Evolutionary conservation across 2,888 invertebrate species (phyloP).

Genomic region (Dasysyrphus tricinctus): DNA sequence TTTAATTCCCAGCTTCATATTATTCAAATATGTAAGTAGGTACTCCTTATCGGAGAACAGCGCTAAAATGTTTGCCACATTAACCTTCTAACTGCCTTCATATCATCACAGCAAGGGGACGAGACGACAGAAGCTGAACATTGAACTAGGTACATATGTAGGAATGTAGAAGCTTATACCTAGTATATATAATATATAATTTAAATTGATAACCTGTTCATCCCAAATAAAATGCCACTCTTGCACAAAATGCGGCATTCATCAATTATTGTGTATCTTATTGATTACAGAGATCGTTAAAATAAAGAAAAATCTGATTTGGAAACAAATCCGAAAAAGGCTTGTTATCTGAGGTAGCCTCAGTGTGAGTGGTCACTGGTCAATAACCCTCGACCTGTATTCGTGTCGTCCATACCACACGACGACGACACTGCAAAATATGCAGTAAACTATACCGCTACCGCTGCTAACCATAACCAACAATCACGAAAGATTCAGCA

Average conservation of each 20-base stretch:
- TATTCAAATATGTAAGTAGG: too few relatives aligned
- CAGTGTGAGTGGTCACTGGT: neutral
- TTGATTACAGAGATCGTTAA: constrained; percentile 22
- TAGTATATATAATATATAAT: neutral
- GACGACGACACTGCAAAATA: neutral
- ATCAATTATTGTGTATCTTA: constrained; percentile 10
- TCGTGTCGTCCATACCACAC: neutral
- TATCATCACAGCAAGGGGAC: constrained; percentile 9
- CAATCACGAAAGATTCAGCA: neutral
- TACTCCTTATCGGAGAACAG: constrained; percentile 42
- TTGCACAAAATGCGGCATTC: constrained; percentile 33
- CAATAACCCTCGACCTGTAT: constrained; percentile 41
- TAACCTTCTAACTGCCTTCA: constrained; percentile 32
- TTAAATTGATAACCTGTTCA: constrained; percentile 70
- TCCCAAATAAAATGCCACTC: constrained; percentile 50
- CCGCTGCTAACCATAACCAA: neutral
- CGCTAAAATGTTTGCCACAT: neutral
- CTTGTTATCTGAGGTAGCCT: neutral
- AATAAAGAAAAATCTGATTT: constrained; percentile 7
- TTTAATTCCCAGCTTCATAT: constrained; percentile 8
- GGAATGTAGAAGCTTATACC: neutral
- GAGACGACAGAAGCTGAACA: neutral
- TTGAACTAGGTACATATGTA: neutral
- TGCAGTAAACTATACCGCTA: neutral
- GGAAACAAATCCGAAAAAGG: constrained; percentile 1